Evolutionary conservation across 2,113 vertebrate species (phyloP), one percentile per base, ranked within the genome.

Genomic region (Pungitius pungitius): DNA sequence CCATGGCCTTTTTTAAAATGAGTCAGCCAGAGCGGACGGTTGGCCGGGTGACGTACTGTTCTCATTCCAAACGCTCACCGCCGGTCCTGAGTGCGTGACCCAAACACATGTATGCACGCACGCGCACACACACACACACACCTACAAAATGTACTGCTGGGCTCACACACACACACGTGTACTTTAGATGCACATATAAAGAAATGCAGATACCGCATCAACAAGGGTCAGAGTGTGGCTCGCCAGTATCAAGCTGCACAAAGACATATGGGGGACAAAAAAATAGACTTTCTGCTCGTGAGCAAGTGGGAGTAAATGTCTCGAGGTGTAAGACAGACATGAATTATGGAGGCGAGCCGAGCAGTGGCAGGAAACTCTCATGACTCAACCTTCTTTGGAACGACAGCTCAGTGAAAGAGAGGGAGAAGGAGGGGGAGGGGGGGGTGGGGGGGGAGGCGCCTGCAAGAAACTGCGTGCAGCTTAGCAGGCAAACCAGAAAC

Each of bases 381-480:
- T 89, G 89, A 92, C 82, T 90, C 86, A 91, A 78, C 60, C 77
- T 91, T 92, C 87, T 84, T 69, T 80, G 84, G 88, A 88, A 88
- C 61, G 15, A 59, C 69, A 72, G 78, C 37, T 8, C 54, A 77
- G 73, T 70, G 24, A 75, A 73, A 83, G 56, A 77, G 22, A 6
- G 45, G 8, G 51, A 60, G 54, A 54, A 14, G 10, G 57, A 3
- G 61, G 51, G 59, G 71, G 75, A 40, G 58, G 65, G 30, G 30
- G 5, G 30, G 30, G 42, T 8, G 37, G 51, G 47, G 58, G 17
- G 17, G 56, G 17, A 55, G 30, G 51, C 18, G 52, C 43, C 24
- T 47, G 72, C 57, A 77, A 59, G 47, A 56, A 80, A 64, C 30
- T 54, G 3, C 45, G 69, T 42, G 20, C 65, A 79, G 78, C 58